These are phyloP conservation scores for Crossaster papposus DNA, from an alignment of 53 echinoderm and acorn worm genomes.

Conservation along the genomic window DNA sequence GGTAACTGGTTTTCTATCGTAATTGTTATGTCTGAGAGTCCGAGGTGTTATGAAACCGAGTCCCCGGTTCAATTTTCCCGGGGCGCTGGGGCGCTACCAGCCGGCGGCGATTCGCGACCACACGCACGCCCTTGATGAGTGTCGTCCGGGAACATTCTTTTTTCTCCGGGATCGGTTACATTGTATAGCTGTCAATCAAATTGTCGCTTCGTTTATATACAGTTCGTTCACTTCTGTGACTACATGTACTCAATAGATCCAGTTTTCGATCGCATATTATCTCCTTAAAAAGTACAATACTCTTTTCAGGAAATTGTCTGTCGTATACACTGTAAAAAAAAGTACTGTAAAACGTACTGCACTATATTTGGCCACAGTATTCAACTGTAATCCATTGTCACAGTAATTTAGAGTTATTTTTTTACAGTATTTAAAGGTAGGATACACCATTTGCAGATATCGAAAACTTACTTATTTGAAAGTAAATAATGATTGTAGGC, in stretches of 20 bases:
- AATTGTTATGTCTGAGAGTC: constrained; percentile 54
- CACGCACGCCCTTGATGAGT: constrained; percentile 29
- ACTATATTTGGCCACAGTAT: too few relatives aligned
- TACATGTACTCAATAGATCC: background rate
- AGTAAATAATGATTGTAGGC: too few relatives aligned
- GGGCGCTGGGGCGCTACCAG: constrained; percentile 32
- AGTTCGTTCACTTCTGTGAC: background rate
- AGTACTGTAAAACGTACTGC: too few relatives aligned
- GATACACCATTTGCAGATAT: too few relatives aligned
- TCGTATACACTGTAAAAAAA: too few relatives aligned
- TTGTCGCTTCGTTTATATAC: background rate
- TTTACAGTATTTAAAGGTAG: too few relatives aligned
- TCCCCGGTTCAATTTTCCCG: constrained; percentile 32
- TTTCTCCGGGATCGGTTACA: background rate
- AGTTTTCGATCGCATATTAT: background rate
- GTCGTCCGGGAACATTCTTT: background rate
- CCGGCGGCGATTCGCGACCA: constrained; percentile 42
- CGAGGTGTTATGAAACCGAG: constrained; percentile 52
- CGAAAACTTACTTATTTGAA: too few relatives aligned
- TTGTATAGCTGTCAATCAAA: background rate
- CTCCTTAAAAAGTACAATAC: too few relatives aligned
- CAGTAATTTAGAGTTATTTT: too few relatives aligned
- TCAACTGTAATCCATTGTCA: too few relatives aligned
- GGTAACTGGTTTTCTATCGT: background rate
- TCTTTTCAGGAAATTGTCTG: too few relatives aligned